Conservation (phyloP, 2,797 vertebrate genomes). For the Trachops cirrhosus region DNA sequence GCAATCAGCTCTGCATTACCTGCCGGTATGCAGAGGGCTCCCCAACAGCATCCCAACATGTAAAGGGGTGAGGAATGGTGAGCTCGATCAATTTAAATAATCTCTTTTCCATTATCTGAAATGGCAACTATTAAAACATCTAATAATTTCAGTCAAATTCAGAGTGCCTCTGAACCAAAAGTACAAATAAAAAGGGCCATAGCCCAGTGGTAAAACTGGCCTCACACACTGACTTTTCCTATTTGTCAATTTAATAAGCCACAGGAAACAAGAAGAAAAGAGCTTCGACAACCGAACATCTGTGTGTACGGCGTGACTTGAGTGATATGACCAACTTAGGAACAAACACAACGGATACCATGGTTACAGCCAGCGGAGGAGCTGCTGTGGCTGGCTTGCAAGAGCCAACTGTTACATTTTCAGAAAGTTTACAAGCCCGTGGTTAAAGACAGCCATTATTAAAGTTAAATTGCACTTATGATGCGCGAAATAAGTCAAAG, state of each 20-base stretch:
- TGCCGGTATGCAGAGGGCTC: neutral
- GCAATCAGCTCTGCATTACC: neutral
- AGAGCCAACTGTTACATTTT: neutral
- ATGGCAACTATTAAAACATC: neutral
- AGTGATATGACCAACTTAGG: neutral
- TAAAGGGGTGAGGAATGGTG: neutral
- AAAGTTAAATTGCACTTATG: neutral
- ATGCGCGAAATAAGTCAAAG: neutral
- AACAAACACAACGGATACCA: neutral
- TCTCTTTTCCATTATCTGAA: neutral
- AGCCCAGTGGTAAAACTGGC: neutral
- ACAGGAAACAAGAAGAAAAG: conserved; percentile 9
- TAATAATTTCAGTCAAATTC: neutral
- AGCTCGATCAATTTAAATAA: neutral
- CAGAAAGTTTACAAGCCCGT: neutral
- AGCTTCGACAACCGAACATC: neutral
- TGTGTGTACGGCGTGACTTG: neutral
- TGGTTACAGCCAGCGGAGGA: neutral
- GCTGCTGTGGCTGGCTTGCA: neutral
- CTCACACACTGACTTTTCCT: neutral
- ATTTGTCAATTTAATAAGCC: conserved; percentile 1
- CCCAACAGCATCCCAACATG: neutral
- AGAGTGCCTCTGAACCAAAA: neutral
- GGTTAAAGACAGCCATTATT: neutral
- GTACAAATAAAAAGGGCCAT: neutral